These are phyloP conservation scores for Dasyornis broadbenti DNA, from an alignment of 2,113 vertebrate species.

Conservation along the genomic window DNA sequence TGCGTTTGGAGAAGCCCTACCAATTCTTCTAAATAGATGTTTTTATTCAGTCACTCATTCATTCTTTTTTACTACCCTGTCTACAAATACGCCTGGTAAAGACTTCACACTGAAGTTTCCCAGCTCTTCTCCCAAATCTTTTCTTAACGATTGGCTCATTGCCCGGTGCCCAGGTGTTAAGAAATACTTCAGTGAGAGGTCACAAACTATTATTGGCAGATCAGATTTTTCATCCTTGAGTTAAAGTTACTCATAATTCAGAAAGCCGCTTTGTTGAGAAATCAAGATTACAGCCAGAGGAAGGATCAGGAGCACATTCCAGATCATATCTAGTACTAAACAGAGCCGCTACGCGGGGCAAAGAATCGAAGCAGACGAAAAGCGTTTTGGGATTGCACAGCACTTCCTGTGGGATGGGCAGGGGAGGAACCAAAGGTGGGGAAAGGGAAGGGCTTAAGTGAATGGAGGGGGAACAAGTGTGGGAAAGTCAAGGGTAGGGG, in stretches of 20 bases:
- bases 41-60: background rate
- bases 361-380: accelerated
- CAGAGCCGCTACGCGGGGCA: accelerated
- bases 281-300: background rate
- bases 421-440: background rate
- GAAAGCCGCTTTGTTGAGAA: background rate
- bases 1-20: background rate
- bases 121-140: background rate
- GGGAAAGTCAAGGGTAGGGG: background rate
- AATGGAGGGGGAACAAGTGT: background rate
- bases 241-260: background rate
- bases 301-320: background rate
- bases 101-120: background rate
- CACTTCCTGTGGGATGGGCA: background rate
- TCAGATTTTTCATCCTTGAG: background rate
- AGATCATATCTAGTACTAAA: too few species aligned
- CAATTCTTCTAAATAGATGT: background rate
- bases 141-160: background rate
- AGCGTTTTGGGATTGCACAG: background rate
- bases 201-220: background rate
- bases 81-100: background rate
- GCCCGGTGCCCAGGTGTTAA: background rate
- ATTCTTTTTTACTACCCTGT: background rate
- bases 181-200: background rate
- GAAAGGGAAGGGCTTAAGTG: background rate